phyloP scores from a whole-genome alignment of 2,797 vertebrate genomes.

The Pangasius larnaudii region DNA sequence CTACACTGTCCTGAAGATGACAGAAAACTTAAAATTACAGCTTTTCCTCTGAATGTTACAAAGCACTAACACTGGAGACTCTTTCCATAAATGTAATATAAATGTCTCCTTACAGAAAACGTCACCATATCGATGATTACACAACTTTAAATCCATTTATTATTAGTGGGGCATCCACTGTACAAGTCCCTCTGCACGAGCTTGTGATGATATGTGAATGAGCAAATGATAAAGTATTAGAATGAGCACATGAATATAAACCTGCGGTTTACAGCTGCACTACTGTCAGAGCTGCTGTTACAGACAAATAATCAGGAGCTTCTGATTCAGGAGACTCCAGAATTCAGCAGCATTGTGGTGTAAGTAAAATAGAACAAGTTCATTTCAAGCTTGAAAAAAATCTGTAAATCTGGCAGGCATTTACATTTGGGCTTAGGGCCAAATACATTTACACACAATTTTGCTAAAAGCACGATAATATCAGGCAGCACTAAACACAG shows the following conservation, averaged over 20 bases:
- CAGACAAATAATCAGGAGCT: background rate
- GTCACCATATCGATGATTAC: background rate
- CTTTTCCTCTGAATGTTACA: background rate
- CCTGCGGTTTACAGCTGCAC: background rate
- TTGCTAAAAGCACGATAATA: background rate
- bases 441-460: background rate
- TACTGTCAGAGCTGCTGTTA: background rate
- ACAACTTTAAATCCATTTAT: background rate
- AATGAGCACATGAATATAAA: background rate
- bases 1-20: background rate
- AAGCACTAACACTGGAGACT: background rate
- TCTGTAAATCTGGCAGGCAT: background rate
- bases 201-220: background rate
- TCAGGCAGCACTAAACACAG: background rate
- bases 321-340: background rate
- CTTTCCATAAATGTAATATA: background rate
- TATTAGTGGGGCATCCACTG: background rate
- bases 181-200: background rate
- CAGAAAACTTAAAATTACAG: background rate
- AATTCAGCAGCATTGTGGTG: background rate
- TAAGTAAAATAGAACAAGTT: background rate
- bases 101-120: background rate
- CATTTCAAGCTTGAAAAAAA: background rate
- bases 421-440: background rate
- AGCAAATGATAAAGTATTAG: background rate